Evolutionary conservation across 2,888 invertebrate genomes (phyloP), one percentile per base, ranked within the genome.

Genomic region (Gastracanthus pulcherrimus): DNA sequence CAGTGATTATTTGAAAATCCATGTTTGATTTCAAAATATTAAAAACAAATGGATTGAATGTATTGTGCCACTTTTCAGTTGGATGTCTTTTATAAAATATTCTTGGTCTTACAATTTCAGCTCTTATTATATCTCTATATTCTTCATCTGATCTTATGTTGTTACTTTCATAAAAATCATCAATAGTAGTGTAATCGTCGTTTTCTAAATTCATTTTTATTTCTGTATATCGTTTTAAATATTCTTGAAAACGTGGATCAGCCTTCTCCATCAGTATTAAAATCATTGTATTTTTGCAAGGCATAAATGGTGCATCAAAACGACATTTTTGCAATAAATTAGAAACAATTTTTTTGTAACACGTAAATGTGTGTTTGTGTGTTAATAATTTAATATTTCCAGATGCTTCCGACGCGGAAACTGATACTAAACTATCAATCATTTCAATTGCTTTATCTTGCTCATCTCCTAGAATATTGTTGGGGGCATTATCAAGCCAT

Each of bases 401-500:
- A 5, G 86, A 86, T 34, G 87, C 82, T 62, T 86, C 84, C 23
- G 64, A 23, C 19, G 66, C 70, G 0, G 85, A 84, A 13, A 88
- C 86, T 11, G 88, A 86, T 51, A 87, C 83, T 41, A 89, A 75
- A 66, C n/a, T 11, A 80, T 90, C 86, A 19, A 89, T 86, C 9
- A 88, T 60, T 38, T 71, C 23, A 6, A 89, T 86, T 19, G 86
- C 78, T 80, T 85, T 34, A 62, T 83, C 78, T 81, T 85, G 86
- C 26, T 60, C 55, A n/a, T 29, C 64, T 3, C 82, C 13, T 19
- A 31, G 31, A n/a, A n/a, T n/a, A 80, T 84, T 41, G 5, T 64
- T 2, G 1, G 91, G 90, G 66, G 87, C 91, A 67, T 90, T 64
- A 60, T 89, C 84, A 13, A 92, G 86, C 91, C 91, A n/a, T n/a